Percentiles rank a stretch among this genome's conserved stretches.
Evolutionary conservation across 2,888 invertebrate genomes (phyloP).

Genomic region (Xanthorhoe spadicearia): DNA sequence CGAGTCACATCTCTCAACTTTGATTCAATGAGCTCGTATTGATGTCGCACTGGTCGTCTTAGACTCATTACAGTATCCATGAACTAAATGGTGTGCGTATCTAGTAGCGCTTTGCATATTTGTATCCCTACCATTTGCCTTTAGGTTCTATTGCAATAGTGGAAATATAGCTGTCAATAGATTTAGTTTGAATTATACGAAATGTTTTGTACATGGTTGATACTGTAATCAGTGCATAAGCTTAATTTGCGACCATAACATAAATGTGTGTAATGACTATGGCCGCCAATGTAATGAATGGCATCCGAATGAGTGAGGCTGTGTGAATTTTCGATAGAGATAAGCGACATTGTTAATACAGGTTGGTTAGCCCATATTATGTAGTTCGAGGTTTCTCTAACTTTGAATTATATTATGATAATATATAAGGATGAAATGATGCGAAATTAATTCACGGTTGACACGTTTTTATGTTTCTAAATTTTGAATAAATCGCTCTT

Average conservation of each 20-base stretch:
- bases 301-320: constrained; percentile 31
- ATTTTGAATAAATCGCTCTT: neutral
- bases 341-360: constrained; percentile 15
- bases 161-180: constrained; percentile 2
- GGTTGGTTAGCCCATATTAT: constrained; percentile 3
- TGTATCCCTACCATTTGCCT: constrained; percentile 8
- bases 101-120: constrained; percentile 11
- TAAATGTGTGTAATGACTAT: constrained; percentile 19
- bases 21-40: constrained; percentile 37
- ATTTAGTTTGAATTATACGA: neutral
- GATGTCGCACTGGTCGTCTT: constrained; percentile 29
- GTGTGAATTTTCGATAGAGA: constrained; percentile 27
- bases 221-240: constrained; percentile 13
- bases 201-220: neutral
- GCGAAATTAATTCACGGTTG: neutral
- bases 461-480: constrained; percentile 3
- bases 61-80: constrained; percentile 22
- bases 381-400: constrained; percentile 12
- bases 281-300: constrained; percentile 25
- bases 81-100: constrained; percentile 24
- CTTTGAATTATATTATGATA: constrained; percentile 12
- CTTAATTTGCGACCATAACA: constrained; percentile 28
- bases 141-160: constrained; percentile 2
- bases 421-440: neutral
- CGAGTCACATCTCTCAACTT: constrained; percentile 37